A percentile compares a stretch with the other conserved stretches of the same genome.
phyloP scores from a whole-genome alignment of 2,113 vertebrate genomes.

The Pavo muticus region DNA sequence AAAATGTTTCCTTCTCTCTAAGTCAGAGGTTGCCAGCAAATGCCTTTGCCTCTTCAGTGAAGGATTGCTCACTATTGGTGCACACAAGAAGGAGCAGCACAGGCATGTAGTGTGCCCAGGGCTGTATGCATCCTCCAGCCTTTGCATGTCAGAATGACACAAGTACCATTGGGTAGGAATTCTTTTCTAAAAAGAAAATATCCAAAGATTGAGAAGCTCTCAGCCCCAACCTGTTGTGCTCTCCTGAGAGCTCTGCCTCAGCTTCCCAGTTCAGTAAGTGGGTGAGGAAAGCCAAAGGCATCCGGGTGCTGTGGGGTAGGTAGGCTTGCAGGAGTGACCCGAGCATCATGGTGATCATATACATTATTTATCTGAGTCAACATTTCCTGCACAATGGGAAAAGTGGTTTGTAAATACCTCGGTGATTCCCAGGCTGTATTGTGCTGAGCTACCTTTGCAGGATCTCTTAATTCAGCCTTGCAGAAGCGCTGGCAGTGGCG shows the following conservation, averaged over 20 bases:
- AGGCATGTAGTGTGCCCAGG: background rate
- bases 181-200: background rate
- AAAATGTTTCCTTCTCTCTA: background rate
- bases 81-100: background rate
- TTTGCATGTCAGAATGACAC: background rate
- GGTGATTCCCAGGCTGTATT: background rate
- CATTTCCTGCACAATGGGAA: background rate
- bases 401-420: background rate
- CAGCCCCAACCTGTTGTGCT: rapidly evolving
- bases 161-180: background rate
- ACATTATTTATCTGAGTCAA: background rate
- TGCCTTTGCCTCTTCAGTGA: background rate
- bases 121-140: background rate
- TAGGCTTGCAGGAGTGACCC: background rate
- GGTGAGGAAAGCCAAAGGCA: background rate
- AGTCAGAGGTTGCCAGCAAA: background rate
- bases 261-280: background rate
- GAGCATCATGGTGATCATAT: background rate
- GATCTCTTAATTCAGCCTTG: background rate
- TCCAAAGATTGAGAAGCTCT: background rate
- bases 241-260: background rate
- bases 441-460: background rate
- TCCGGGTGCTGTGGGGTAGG: background rate
- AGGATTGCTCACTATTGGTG: background rate
- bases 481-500: rapidly evolving